These are phyloP conservation scores for Ornithoptera priamus DNA, from an alignment of 2,888 invertebrate genomes.

Conservation along the genomic window DNA sequence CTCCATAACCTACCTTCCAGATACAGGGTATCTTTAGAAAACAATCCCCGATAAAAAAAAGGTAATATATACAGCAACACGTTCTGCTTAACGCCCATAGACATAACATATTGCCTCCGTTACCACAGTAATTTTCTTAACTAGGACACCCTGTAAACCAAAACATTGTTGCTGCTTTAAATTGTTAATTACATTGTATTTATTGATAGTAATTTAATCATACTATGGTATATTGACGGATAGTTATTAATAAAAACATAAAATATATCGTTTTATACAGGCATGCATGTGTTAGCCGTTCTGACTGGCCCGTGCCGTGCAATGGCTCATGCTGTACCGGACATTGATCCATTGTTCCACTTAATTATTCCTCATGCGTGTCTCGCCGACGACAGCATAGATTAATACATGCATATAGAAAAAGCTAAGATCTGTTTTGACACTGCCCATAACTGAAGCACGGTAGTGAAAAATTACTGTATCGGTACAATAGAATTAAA, in stretches of 20 bases:
- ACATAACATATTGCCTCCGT: no score
- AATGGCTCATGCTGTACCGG: slow-evolving; percentile 9
- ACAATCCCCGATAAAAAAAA: no score
- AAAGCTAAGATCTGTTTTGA: slow-evolving; percentile 11
- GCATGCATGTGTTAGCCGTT: slow-evolving; percentile 5
- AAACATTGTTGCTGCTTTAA: no score
- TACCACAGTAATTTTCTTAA: no score
- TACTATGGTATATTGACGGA: neutral
- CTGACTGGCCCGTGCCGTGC: slow-evolving; percentile 2
- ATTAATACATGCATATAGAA: slow-evolving; percentile 15
- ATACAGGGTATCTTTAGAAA: no score
- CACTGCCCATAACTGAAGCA: neutral
- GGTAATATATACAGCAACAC: no score
- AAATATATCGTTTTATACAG: neutral
- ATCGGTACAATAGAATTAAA: neutral
- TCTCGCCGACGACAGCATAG: slow-evolving; percentile 17
- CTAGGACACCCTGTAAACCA: no score
- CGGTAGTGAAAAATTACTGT: neutral
- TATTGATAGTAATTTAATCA: neutral
- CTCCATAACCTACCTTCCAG: no score
- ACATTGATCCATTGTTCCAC: slow-evolving; percentile 27
- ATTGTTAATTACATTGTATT: no score
- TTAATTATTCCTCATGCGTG: slow-evolving; percentile 27
- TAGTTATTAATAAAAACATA: neutral
- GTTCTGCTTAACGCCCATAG: no score